Evolutionary conservation across 2,113 vertebrate species (phyloP).

Genomic region (Sminthopsis crassicaudata): DNA sequence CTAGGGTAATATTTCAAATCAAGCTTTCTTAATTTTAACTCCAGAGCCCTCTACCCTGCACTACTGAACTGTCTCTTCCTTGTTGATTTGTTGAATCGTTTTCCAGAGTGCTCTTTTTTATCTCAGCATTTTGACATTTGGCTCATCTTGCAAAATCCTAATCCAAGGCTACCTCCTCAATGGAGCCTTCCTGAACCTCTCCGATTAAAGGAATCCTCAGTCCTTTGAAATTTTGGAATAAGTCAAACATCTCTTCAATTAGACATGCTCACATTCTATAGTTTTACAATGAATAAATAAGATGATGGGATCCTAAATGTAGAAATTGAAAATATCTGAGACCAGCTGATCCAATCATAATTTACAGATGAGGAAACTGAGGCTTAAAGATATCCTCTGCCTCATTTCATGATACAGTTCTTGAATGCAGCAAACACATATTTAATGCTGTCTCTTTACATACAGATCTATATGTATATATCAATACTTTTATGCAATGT

Average conservation of each 20-base stretch:
- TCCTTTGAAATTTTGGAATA: background rate
- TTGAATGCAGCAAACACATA: background rate
- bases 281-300: background rate
- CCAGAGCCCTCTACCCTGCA: background rate
- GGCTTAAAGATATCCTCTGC: background rate
- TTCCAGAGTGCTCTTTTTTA: background rate
- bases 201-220: background rate
- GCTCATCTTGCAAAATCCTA: background rate
- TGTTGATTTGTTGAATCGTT: background rate
- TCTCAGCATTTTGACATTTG: background rate
- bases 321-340: background rate
- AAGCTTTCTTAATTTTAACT: background rate
- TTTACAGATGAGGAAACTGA: background rate
- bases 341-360: background rate
- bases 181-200: background rate
- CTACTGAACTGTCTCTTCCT: background rate
- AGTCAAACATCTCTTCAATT: background rate
- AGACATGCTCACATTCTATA: background rate
- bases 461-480: background rate
- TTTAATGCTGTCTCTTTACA: background rate
- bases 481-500: background rate
- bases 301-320: background rate
- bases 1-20: background rate
- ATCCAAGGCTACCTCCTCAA: background rate
- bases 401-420: background rate